phyloP scores from a whole-genome alignment of 2,888 invertebrate genomes.

The Peribatodes rhomboidaria region DNA sequence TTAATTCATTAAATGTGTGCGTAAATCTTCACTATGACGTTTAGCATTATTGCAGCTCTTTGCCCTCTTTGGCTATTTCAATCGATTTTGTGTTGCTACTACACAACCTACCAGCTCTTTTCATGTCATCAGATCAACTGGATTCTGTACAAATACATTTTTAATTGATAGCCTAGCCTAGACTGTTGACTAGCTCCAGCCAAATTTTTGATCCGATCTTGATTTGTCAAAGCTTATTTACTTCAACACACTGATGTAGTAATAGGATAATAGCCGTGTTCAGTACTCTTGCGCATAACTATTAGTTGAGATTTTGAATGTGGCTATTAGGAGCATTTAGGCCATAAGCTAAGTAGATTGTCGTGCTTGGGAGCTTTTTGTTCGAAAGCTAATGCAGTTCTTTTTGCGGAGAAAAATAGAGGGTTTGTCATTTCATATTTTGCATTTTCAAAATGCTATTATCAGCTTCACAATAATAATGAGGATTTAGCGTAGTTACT shows the following conservation, averaged over 20 bases:
- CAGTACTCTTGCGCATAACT: slow-evolving; percentile 27
- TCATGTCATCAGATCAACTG: not conserved
- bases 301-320: slow-evolving; percentile 29
- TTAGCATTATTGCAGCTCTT: not conserved
- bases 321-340: slow-evolving; percentile 23
- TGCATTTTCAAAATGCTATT: not conserved
- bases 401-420: not conserved
- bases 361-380: slow-evolving; percentile 27
- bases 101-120: not conserved
- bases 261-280: slow-evolving; percentile 57
- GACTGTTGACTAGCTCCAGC: not conserved
- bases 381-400: not conserved
- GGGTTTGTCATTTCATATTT: not conserved
- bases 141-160: not conserved
- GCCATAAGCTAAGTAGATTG: slow-evolving; percentile 28
- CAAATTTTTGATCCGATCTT: no score
- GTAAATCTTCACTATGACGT: not conserved
- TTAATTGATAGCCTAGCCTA: not conserved
- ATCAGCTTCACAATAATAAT: not conserved
- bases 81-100: not conserved
- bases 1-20: no score
- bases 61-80: not conserved
- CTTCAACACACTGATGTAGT: slow-evolving; percentile 46
- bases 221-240: slow-evolving; percentile 4
- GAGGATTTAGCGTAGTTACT: not conserved